A percentile compares a stretch with the other conserved stretches of the same genome.
These are phyloP conservation scores for Chironomus tepperi DNA, from an alignment of 1,140 invertebrate genomes.

Conservation along the genomic window DNA sequence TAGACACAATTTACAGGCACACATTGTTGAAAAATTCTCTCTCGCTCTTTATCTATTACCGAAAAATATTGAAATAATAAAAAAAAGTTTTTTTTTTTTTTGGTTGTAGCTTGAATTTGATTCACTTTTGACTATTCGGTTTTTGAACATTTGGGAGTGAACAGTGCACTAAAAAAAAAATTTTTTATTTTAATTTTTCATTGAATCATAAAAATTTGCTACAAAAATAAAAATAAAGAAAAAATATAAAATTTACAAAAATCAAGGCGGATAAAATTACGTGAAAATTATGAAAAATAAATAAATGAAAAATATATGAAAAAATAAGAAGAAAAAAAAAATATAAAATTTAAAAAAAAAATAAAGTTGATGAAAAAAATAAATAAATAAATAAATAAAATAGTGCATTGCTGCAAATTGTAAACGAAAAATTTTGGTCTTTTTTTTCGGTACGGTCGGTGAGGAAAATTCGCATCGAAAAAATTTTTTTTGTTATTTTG, in stretches of 20 bases:
- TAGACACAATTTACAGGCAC: background rate
- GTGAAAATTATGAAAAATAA: too few species aligned
- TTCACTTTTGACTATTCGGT: constrained; percentile 24
- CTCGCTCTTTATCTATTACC: constrained; percentile 23
- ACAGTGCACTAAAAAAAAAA: constrained; percentile 24
- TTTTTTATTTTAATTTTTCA: constrained; percentile 24
- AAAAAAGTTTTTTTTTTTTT: constrained; percentile 20
- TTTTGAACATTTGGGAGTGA: constrained; percentile 24
- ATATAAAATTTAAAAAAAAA: background rate
- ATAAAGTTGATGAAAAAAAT: constrained; percentile 2
- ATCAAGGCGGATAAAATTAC: background rate
- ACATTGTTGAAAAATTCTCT: constrained; percentile 17
- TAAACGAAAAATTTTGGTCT: background rate
- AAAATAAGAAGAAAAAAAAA: background rate
- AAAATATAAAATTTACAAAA: background rate
- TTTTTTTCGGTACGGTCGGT: background rate
- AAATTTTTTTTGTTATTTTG: background rate
- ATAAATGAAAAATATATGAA: too few species aligned
- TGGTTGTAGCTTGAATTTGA: constrained; percentile 23
- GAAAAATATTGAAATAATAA: constrained; percentile 24
- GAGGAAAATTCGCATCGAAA: constrained; percentile 4
- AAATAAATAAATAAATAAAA: background rate
- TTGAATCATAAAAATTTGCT: constrained; percentile 10
- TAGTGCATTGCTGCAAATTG: constrained; percentile 7
- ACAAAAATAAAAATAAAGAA: background rate